Evolutionary conservation across 2,797 vertebrate genomes (phyloP).

Genomic region (Muscicapa striata): DNA sequence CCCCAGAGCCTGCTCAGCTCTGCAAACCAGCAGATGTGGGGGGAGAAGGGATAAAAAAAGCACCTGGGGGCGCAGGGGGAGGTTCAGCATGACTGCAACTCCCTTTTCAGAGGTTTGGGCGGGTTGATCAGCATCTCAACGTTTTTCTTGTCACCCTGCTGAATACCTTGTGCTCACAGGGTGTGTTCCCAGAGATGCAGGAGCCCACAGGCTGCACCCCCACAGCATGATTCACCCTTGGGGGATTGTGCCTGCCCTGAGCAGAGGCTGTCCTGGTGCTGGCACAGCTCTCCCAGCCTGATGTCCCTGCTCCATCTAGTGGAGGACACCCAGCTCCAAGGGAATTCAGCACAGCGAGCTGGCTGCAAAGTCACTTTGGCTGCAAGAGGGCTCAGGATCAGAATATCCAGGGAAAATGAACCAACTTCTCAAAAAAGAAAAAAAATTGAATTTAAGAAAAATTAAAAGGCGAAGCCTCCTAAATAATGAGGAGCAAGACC

Average conservation of each 20-base stretch:
- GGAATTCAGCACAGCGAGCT: not conserved
- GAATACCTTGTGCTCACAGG: constrained; percentile 57
- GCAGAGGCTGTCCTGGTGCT: not conserved
- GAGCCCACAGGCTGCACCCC: constrained; percentile 68
- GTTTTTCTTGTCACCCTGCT: constrained; percentile 58
- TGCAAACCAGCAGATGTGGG: constrained; percentile 51
- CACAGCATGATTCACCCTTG: constrained; percentile 66
- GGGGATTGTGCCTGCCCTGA: constrained; percentile 41
- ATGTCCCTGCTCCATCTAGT: constrained; percentile 31
- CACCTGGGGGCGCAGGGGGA: constrained; percentile 56
- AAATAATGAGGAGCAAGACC: not conserved
- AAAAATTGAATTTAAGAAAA: not conserved
- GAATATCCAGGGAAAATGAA: not conserved
- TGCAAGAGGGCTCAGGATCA: not conserved
- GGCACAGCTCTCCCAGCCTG: not conserved
- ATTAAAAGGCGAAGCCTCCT: not conserved
- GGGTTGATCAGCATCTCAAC: constrained; percentile 56
- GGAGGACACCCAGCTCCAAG: not conserved
- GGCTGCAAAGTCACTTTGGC: not conserved
- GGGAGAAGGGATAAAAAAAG: constrained; percentile 64
- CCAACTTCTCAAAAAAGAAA: not conserved
- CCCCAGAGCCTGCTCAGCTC: constrained; percentile 33
- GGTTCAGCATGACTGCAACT: constrained; percentile 67
- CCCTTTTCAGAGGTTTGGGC: constrained; percentile 63
- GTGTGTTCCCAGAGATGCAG: constrained; percentile 50